Base-by-base conservation (phyloP, 1,140 invertebrate species). In the Arion vulgaris region DNA sequence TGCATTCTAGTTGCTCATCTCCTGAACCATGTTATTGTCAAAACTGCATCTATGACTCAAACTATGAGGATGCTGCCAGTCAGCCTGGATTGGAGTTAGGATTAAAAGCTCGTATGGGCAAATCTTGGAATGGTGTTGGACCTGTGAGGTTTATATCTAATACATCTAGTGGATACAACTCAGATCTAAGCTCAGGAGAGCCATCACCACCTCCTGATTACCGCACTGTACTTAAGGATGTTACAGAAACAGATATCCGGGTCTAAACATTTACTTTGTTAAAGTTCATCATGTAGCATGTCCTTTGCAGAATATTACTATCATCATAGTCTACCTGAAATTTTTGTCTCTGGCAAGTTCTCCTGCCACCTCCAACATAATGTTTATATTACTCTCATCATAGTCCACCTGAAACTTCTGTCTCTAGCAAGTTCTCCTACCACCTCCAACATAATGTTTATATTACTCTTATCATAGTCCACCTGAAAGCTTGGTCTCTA, bases 101-200 rank as follows among this genome's bases (percentile, higher is more conserved):
- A 41, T 9, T 69, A 1, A 79, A 69, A 32, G 1, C 62, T 11
- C 53, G 62, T 5, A 11, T 69, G 39, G 19, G 11, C 36, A 79
- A 39, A 79, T n/a, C 45, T 28, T 66, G 77, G 45, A 45, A 66
- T 69, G 77, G 62, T 7, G 23, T 69, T 26, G 36, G 62, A 19
- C 23, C 62, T 26, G 26, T 38, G 11, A 39, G 66, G 41, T 69
- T 73, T 57, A 19, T 38, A 19, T 73, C 80, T n/a, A 74, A 36
- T 49, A 74, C 80, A 19, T 81, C 80, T 28, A 74, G 69, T 49
- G 71, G 71, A 1, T 74, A 81, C 71, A 73, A 51, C n/a, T 74
- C 69, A 49, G 69, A 74, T 39, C 1, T 57, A 19, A 74, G 71
- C 32, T 71, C 71, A 34, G 19, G n/a, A 11, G 80, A 73, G 19